These are phyloP conservation scores for Apodemus speciosus DNA, from an alignment of 2,113 vertebrate genomes.

Conservation along the genomic window DNA sequence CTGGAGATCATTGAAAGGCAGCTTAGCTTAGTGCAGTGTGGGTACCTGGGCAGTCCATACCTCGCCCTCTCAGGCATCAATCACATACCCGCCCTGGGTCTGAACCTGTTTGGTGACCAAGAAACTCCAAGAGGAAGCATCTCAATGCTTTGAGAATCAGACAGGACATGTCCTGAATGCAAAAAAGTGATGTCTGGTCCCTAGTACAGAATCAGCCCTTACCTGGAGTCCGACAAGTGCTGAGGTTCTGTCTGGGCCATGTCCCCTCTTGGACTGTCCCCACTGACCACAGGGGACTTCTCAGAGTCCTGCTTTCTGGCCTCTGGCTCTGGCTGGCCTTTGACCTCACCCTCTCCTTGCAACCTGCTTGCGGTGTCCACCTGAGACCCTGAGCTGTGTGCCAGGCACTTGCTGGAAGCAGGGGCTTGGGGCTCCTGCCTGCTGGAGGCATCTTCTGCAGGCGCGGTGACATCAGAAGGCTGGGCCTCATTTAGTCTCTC, in stretches of 20 bases:
- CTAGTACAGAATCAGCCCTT: conserved; percentile 51
- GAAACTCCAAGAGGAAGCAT: neutral
- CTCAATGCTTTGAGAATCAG: neutral
- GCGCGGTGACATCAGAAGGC: conserved; percentile 76
- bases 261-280: conserved; percentile 73
- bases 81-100: no score
- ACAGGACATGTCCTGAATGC: accelerated
- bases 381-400: conserved; percentile 81
- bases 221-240: conserved; percentile 84
- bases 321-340: conserved; percentile 81
- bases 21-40: neutral
- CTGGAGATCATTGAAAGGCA: accelerated
- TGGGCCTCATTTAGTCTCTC: conserved; percentile 77
- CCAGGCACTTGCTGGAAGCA: conserved; percentile 90
- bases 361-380: conserved; percentile 72
- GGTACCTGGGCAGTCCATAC: accelerated
- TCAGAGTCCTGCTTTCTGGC: conserved; percentile 76
- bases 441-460: conserved; percentile 76
- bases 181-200: accelerated
- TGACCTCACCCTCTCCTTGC: conserved; percentile 64
- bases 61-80: accelerated
- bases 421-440: conserved; percentile 77
- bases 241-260: conserved; percentile 81
- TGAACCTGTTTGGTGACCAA: neutral
- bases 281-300: conserved; percentile 67